These are phyloP conservation scores for Isoperla grammatica DNA, from an alignment of 2,888 invertebrate genomes.

Conservation along the genomic window DNA sequence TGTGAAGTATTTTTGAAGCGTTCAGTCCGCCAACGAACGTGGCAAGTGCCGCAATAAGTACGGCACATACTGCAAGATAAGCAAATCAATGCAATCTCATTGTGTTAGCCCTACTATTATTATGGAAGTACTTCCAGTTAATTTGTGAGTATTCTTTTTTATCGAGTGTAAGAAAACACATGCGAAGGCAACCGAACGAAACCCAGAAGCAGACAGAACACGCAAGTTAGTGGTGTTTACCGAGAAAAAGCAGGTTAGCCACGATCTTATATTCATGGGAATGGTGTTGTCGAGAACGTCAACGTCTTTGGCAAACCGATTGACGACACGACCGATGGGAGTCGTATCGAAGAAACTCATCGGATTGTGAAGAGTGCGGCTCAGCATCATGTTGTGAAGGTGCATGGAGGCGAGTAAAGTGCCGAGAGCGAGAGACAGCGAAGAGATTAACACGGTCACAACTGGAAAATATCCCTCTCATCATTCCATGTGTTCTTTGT, in stretches of 20 bases:
- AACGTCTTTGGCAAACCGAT: slow-evolving; percentile 63
- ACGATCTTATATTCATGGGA: slow-evolving; percentile 54
- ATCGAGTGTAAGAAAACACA: neutral
- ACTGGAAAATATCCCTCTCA: slow-evolving; percentile 30
- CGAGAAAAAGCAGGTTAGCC: slow-evolving; percentile 61
- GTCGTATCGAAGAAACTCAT: slow-evolving; percentile 65
- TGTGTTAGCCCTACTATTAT: too few species aligned
- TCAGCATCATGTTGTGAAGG: slow-evolving; percentile 54
- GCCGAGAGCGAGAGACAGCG: slow-evolving; percentile 35
- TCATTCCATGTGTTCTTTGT: too few species aligned
- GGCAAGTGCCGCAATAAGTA: slow-evolving; percentile 41
- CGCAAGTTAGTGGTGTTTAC: slow-evolving; percentile 40
- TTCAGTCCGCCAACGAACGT: slow-evolving; percentile 44
- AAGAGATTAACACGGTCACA: slow-evolving; percentile 33
- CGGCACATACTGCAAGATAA: slow-evolving; percentile 37
- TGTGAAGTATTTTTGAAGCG: slow-evolving; percentile 37
- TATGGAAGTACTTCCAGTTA: too few species aligned
- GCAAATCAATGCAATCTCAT: slow-evolving; percentile 25
- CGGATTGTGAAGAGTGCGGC: slow-evolving; percentile 54
- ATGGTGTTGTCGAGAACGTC: slow-evolving; percentile 59
- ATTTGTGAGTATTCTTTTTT: too few species aligned
- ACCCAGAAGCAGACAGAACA: neutral
- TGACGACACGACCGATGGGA: slow-evolving; percentile 61
- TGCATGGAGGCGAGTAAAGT: slow-evolving; percentile 33
- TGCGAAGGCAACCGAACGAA: neutral